A percentile compares a stretch with the other conserved stretches of the same genome.
phyloP scores from a whole-genome alignment of 2,113 vertebrate species.

The Brienomyrus longianalis region DNA sequence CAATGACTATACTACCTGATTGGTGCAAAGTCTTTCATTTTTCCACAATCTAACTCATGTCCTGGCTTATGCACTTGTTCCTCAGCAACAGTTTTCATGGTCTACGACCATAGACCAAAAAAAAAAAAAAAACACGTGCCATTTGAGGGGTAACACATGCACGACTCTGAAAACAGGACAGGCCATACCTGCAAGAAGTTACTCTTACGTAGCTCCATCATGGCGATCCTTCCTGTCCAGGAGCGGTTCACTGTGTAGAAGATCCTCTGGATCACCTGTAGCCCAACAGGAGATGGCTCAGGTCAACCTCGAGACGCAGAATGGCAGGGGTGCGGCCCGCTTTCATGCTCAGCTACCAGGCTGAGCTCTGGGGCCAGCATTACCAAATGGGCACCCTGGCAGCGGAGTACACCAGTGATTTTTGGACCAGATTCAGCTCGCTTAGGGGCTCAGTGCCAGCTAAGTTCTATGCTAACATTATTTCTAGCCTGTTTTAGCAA shows the following conservation, averaged over 20 bases:
- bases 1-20: neutral
- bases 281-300: neutral
- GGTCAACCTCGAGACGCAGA: neutral
- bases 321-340: neutral
- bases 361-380: neutral
- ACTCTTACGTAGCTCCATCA: conserved; percentile 88
- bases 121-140: neutral
- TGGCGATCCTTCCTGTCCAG: conserved; percentile 91
- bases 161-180: neutral
- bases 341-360: neutral
- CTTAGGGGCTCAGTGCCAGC: neutral
- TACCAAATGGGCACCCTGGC: neutral
- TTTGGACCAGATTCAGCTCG: neutral
- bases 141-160: no score
- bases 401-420: neutral
- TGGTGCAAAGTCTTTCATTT: neutral
- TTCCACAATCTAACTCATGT: neutral
- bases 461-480: neutral
- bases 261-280: conserved; percentile 94
- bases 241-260: conserved; percentile 97
- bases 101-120: neutral
- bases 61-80: neutral
- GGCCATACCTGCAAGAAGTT: conserved; percentile 87
- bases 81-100: neutral
- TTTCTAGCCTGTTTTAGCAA: neutral